phyloP scores from a whole-genome alignment of 2,113 vertebrate genomes.

The Paradoxurus hermaphroditus region DNA sequence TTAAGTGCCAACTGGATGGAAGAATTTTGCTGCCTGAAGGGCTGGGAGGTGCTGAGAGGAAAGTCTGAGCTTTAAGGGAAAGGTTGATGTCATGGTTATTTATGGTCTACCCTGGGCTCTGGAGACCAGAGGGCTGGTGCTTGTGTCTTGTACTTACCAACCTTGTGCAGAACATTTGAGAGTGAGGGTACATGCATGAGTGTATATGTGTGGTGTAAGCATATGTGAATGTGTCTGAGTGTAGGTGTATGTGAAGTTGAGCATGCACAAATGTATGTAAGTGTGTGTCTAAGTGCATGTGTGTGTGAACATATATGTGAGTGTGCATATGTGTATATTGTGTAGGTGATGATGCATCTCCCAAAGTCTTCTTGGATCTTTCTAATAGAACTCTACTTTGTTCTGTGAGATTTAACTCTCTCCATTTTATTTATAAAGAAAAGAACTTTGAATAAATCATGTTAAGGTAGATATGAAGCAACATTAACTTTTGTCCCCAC shows the following conservation, averaged over 20 bases:
- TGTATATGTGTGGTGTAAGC: neutral
- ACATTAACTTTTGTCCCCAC: neutral
- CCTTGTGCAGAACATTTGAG: neutral
- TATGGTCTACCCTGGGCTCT: neutral
- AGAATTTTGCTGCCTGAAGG: neutral
- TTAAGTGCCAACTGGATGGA: neutral
- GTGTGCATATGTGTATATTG: neutral
- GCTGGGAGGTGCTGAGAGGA: neutral
- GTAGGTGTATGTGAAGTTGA: neutral
- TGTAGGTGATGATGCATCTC: neutral
- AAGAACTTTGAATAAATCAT: neutral
- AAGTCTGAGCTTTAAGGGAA: neutral
- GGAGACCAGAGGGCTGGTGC: too few species aligned
- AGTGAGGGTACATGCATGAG: neutral
- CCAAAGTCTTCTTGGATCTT: neutral
- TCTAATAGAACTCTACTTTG: neutral
- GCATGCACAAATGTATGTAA: neutral
- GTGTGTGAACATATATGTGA: neutral
- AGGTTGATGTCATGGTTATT: neutral
- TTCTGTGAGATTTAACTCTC: neutral
- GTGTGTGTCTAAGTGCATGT: neutral
- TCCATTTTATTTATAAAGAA: neutral
- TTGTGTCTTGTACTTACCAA: neutral
- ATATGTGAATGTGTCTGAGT: neutral
- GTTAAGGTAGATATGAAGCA: neutral